phyloP scores from a whole-genome alignment of 2,797 vertebrate genomes.

The Parauchenoglanis ngamensis region DNA sequence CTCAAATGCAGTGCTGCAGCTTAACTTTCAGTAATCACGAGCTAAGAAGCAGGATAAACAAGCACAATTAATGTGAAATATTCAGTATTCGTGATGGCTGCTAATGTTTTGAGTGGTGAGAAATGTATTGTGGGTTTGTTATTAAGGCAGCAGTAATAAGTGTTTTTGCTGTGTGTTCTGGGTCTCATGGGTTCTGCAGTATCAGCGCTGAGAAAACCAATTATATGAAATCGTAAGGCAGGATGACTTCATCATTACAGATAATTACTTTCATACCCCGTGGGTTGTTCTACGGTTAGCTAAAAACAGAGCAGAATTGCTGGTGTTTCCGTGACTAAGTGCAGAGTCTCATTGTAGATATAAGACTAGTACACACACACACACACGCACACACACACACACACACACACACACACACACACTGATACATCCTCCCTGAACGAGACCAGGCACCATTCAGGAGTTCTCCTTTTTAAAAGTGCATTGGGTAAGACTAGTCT shows the following conservation, averaged over 20 bases:
- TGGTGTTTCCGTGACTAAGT: background rate
- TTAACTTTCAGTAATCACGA: background rate
- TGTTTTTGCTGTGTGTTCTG: conserved; percentile 38
- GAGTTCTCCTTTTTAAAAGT: background rate
- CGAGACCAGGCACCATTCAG: background rate
- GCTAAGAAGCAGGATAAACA: background rate
- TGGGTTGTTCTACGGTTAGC: conserved; percentile 42
- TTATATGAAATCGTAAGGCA: conserved; percentile 49
- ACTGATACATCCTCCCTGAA: background rate
- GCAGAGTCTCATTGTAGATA: background rate
- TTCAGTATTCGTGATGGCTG: background rate
- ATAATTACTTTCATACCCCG: conserved; percentile 57
- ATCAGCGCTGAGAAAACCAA: conserved; percentile 54
- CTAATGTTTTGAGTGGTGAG: background rate
- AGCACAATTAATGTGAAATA: background rate
- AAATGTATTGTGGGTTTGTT: background rate
- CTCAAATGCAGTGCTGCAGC: background rate
- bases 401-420: too few relatives aligned
- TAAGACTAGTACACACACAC: too few relatives aligned
- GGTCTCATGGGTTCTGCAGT: conserved; percentile 43
- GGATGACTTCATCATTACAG: conserved; percentile 58
- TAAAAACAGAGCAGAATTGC: conserved; percentile 21
- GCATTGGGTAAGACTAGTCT: background rate
- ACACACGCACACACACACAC: too few relatives aligned
- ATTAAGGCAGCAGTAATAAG: conserved; percentile 41